phyloP scores from a whole-genome alignment of 2,113 vertebrate genomes.

The Otocyon megalotis region DNA sequence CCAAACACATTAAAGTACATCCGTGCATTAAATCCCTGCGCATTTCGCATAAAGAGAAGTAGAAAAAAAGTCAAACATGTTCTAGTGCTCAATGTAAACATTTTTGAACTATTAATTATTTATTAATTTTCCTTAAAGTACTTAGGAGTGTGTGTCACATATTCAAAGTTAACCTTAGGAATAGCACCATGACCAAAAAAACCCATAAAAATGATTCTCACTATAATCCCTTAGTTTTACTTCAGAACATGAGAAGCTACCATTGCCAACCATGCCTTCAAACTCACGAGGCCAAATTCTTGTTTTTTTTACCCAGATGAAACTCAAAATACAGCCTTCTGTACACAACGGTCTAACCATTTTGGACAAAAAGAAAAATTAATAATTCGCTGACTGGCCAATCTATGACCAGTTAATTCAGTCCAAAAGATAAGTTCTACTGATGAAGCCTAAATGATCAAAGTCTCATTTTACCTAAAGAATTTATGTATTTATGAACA shows the following conservation, averaged over 20 bases:
- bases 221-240: conserved; percentile 13
- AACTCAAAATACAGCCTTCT: conserved; percentile 38
- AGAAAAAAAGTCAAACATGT: conserved; percentile 72
- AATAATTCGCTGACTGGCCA: neutral
- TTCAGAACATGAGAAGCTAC: conserved; percentile 48
- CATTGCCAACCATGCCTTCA: conserved; percentile 12
- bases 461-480: conserved; percentile 9
- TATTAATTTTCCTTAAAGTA: conserved; percentile 77
- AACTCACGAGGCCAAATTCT: conserved; percentile 24
- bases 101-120: conserved; percentile 71
- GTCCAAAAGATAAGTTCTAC: conserved; percentile 16
- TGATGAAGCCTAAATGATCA: conserved; percentile 32
- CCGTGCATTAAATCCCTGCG: conserved; percentile 79
- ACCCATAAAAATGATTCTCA: conserved; percentile 42
- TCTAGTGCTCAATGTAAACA: conserved; percentile 82
- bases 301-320: neutral
- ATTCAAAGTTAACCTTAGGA: conserved; percentile 75
- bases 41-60: conserved; percentile 13
- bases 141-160: conserved; percentile 78
- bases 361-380: conserved; percentile 51
- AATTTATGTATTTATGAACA: conserved; percentile 34
- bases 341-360: conserved; percentile 8
- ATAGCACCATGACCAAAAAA: conserved; percentile 80
- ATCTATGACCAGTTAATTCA: neutral
- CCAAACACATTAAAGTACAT: conserved; percentile 78